Conservation (phyloP, 2,797 vertebrate species). For the Columba guinea region DNA sequence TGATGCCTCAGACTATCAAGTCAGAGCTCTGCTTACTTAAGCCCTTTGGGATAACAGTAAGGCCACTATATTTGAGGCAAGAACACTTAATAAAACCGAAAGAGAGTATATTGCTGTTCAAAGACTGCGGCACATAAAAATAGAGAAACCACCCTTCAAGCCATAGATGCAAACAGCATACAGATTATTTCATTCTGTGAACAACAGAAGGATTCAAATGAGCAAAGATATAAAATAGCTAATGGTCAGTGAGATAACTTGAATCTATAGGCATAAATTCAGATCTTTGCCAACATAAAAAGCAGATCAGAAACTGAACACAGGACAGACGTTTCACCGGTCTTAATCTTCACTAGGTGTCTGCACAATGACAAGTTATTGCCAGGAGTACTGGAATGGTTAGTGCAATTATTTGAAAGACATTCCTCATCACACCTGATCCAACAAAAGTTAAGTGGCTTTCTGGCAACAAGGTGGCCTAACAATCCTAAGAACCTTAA, state of each 20-base stretch:
- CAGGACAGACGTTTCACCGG: neutral
- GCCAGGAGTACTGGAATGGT: neutral
- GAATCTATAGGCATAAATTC: neutral
- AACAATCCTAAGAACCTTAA: neutral
- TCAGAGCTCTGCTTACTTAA: neutral
- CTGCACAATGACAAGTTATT: neutral
- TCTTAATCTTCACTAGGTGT: neutral
- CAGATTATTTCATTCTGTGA: constrained; percentile 2
- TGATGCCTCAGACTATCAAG: neutral
- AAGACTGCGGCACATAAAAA: neutral
- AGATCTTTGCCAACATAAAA: neutral
- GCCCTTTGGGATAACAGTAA: constrained; percentile 12
- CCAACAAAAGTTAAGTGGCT: neutral
- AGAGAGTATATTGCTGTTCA: neutral
- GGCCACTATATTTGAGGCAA: constrained; percentile 5
- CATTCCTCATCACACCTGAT: neutral
- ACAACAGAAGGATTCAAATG: neutral
- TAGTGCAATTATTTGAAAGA: neutral
- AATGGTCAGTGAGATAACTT: neutral
- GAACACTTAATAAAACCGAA: constrained; percentile 37
- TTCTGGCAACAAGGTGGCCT: neutral
- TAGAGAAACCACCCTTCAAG: constrained; percentile 9
- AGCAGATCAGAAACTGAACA: neutral
- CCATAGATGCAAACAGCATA: neutral
- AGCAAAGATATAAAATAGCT: neutral